Base-by-base conservation (phyloP, 2,888 invertebrate species). In the Zeuzera pyrina region DNA sequence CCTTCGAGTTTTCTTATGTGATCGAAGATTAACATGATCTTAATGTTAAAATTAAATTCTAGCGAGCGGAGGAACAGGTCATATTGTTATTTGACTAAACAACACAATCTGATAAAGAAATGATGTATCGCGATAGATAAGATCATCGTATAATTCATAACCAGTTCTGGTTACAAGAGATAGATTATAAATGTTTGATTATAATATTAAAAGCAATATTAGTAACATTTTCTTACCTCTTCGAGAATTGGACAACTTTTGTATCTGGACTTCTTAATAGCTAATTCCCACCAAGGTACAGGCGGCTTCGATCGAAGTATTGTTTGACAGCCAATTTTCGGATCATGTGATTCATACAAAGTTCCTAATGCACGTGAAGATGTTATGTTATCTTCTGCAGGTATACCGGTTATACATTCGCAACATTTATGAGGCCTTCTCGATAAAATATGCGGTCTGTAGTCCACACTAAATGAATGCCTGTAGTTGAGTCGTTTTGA, bases 261-360 rank as follows among this genome's bases (percentile, higher is more conserved):
- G 46, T 94, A 91, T 42, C 93, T 88, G 51, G 89, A 89, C 45
- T 91, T 89, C 49, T 89, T 88, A 30, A 92, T 91, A 23, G 94
- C 94, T 49, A 94, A 70, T 71, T 94, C 94, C 90, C 93, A 94
- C 94, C 94, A 94, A 0, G 94, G 94, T 40, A 94, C 87, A 35
- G 88, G 86, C 15, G 91, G 91, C 51, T 89, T 89, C 35, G 87
- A 84, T 19, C 89, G 72, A 29, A 89, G 66, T 22, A 88, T 88
- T 2, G 89, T 88, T 66, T 88, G 88, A 47, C 87, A 88, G 19
- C 89, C 89, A 37, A 89, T 84, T 66, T 89, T 87, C n/a, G 88
- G 86, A 58, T 91, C 89, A 59, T 86, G 78, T 35, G 83, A 64
- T 59, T 84, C 84, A 41, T 84, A 84, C 29, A 84, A 57, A 15